A percentile compares a stretch with the other conserved stretches of the same genome.
Evolutionary conservation across 2,888 invertebrate species (phyloP).

Genomic region (Conistra vaccinii): DNA sequence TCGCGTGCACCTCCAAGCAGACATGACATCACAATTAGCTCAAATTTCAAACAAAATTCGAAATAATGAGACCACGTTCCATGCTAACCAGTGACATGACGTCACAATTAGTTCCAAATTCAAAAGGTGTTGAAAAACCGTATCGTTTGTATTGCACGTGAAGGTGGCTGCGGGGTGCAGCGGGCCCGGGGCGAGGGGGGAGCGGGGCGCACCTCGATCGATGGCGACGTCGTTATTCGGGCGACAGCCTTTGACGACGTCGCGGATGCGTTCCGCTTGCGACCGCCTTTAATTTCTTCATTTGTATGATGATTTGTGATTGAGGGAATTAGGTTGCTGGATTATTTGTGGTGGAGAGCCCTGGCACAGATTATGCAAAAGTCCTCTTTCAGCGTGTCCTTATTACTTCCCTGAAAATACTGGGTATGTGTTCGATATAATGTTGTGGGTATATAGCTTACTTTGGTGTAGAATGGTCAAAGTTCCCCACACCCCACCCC

Average conservation of each 20-base stretch:
- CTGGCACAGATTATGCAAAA: conserved; percentile 40
- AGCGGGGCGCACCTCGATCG: conserved; percentile 83
- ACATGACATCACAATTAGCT: conserved; percentile 43
- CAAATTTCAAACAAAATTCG: conserved; percentile 42
- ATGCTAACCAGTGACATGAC: conserved; percentile 52
- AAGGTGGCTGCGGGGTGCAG: conserved; percentile 70
- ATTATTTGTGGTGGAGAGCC: conserved; percentile 33
- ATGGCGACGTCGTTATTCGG: conserved; percentile 90
- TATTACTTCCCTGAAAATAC: conserved; percentile 1
- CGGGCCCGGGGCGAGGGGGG: conserved; percentile 58
- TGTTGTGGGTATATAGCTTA: not conserved
- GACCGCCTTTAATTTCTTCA: conserved; percentile 66
- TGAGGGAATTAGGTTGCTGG: conserved; percentile 63
- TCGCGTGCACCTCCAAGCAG: conserved; percentile 28
- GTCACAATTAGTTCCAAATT: conserved; percentile 67
- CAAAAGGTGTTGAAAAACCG: conserved; percentile 68
- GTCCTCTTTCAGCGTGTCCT: not conserved
- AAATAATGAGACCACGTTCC: conserved; percentile 44
- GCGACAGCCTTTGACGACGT: conserved; percentile 90
- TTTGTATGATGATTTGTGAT: conserved; percentile 68
- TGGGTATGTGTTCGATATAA: not conserved
- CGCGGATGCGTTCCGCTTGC: conserved; percentile 77
- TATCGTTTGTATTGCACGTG: conserved; percentile 70
- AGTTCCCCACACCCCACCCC: not conserved
- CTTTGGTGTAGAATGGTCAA: not conserved